A percentile compares a stretch with the other conserved stretches of the same genome.
phyloP scores from a whole-genome alignment of 2,113 vertebrate genomes.

The Cynocephalus volans region DNA sequence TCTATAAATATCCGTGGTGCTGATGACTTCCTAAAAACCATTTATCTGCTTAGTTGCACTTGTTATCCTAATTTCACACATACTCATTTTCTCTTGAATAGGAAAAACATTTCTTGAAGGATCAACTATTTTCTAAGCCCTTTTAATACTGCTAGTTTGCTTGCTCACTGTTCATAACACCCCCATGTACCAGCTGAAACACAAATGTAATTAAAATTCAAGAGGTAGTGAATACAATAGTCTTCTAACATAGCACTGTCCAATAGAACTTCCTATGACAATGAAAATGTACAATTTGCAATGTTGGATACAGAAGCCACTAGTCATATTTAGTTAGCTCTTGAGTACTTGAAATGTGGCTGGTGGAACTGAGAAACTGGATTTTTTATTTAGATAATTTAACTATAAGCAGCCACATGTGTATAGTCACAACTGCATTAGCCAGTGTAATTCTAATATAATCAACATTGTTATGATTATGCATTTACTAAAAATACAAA shows the following conservation, averaged over 20 bases:
- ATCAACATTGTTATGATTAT: conserved; percentile 56
- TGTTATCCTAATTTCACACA: conserved; percentile 61
- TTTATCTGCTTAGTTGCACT: conserved; percentile 60
- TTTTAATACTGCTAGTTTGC: conserved; percentile 42
- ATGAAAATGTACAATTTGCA: background rate
- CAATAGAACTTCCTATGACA: background rate
- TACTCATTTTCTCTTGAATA: conserved; percentile 70
- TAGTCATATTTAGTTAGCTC: background rate
- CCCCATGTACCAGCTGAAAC: conserved; percentile 29
- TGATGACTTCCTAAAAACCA: conserved; percentile 61
- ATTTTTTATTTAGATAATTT: background rate
- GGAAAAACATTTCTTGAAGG: conserved; percentile 61
- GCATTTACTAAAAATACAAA: conserved; percentile 38
- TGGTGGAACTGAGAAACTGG: background rate
- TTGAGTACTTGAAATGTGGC: background rate
- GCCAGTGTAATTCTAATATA: background rate
- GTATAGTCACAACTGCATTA: background rate
- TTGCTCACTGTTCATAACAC: conserved; percentile 34
- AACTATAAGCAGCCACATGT: background rate
- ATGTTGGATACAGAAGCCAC: background rate
- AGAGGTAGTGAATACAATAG: background rate
- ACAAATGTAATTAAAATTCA: conserved; percentile 71
- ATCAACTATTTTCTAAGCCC: conserved; percentile 58
- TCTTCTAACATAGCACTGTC: background rate
- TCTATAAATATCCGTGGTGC: conserved; percentile 6